phyloP scores from a whole-genome alignment of 2,797 vertebrate genomes.

The Sciurus vulgaris region DNA sequence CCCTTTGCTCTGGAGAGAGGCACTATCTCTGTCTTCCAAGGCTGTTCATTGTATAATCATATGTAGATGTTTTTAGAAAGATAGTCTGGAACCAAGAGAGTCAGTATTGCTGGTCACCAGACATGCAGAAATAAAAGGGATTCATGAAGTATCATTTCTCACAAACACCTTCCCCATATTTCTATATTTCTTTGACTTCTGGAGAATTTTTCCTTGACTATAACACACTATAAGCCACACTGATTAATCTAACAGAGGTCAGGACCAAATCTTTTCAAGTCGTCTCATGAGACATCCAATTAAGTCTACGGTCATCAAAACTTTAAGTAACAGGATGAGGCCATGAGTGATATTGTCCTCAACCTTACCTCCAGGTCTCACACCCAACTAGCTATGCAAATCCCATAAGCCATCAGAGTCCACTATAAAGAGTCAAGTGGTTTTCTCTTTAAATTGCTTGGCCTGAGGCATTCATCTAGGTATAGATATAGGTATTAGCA shows the following conservation, averaged over 20 bases:
- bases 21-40: not conserved
- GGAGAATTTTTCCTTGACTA: not conserved
- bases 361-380: not conserved
- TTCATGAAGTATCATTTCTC: not conserved
- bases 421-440: not conserved
- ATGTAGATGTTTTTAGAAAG: not conserved
- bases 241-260: not conserved
- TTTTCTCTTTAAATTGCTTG: constrained; percentile 48
- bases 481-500: not conserved
- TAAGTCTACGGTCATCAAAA: not conserved
- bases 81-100: not conserved
- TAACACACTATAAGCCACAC: not conserved
- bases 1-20: not conserved
- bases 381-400: not conserved
- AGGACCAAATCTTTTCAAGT: not conserved
- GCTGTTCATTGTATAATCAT: not conserved
- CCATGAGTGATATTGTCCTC: not conserved
- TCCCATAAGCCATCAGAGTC: not conserved
- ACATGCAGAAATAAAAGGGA: not conserved
- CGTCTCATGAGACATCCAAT: not conserved
- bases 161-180: not conserved
- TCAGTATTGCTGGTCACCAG: not conserved
- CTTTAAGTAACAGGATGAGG: not conserved
- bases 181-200: not conserved
- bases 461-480: not conserved